phyloP scores from a whole-genome alignment of 2,113 vertebrate genomes.

The Nipponia nippon region DNA sequence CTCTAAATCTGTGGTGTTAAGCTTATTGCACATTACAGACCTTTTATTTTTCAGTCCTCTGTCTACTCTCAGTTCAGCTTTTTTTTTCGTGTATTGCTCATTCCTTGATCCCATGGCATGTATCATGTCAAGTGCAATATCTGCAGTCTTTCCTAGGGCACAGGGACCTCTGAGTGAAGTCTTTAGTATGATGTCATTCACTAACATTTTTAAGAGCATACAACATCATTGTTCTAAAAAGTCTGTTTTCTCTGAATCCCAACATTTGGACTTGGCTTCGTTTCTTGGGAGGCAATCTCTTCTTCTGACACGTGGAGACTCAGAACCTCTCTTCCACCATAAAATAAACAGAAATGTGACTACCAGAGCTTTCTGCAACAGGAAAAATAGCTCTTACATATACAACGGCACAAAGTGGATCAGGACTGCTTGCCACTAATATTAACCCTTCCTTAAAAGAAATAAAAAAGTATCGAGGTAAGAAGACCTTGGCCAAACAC shows the following conservation, averaged over 20 bases:
- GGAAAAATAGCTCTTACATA: neutral
- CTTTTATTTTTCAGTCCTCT: neutral
- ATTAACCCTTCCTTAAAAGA: neutral
- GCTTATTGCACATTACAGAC: neutral
- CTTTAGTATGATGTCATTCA: neutral
- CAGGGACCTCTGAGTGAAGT: neutral
- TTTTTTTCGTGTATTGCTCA: neutral
- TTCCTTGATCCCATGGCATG: neutral
- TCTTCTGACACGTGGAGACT: neutral
- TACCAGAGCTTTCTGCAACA: neutral
- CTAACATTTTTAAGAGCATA: neutral
- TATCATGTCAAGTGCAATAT: neutral
- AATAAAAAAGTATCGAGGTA: neutral
- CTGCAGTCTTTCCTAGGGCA: neutral
- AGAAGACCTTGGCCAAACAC: neutral
- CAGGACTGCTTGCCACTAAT: slow-evolving; percentile 3
- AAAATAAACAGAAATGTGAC: neutral
- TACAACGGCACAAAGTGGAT: slow-evolving; percentile 1
- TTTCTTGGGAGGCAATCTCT: neutral
- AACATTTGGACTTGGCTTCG: neutral
- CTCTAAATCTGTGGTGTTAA: neutral
- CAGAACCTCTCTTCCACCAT: neutral
- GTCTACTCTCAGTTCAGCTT: neutral
- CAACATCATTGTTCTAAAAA: neutral
- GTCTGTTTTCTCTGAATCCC: neutral